Evolutionary conservation across 2,797 vertebrate genomes (phyloP), one percentile per base, ranked within the genome.

Genomic region (Dallia pectoralis): DNA sequence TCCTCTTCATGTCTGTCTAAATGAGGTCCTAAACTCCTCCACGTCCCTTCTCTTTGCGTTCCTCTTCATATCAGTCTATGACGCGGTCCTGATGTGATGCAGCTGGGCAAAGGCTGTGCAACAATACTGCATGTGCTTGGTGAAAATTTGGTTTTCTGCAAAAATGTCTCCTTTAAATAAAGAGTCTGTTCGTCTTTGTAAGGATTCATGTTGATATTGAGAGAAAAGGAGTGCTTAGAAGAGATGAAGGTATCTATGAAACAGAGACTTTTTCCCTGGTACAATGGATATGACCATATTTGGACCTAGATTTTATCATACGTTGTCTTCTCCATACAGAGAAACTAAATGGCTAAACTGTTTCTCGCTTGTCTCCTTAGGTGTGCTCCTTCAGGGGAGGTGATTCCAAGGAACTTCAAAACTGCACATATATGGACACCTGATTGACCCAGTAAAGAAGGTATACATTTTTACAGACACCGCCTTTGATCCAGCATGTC

Each of bases 381-480:
- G 29, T 63, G 62, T 30, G 29, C 16, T 63, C 27, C 27, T 32
- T 32, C 16, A 30, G 62, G 62, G 22, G 62, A 7, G 15, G 62
- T 29, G 62, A 32, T 30, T 63, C 18, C 27, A 30, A 63, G 30
- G 62, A 32, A 32, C 62, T 30, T 27, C 61, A 4, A 30, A 30
- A 27, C 61, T 29, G 51, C 16, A 22, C 4, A 1, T 53, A 3
- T 44, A 44, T 44, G 27, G 61, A 63, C 16, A 18, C 30, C 12
- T 63, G 62, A 63, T 63, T 63, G 62, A 18, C 62, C 62, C 15
- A 63, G 4, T 32, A 30, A 29, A 63, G 62, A 63, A 63, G 62
- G 62, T 63, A 63, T 11, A 29, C 16, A 11, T 19, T 59, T 59
- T 59, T 25, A 59, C n/a, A 4, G 53, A 59, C 25, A 11, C 25